A percentile compares a stretch with the other conserved stretches of the same genome.
These are phyloP conservation scores for Caranx melampygus DNA, from an alignment of 2,113 vertebrate genomes.

Conservation along the genomic window DNA sequence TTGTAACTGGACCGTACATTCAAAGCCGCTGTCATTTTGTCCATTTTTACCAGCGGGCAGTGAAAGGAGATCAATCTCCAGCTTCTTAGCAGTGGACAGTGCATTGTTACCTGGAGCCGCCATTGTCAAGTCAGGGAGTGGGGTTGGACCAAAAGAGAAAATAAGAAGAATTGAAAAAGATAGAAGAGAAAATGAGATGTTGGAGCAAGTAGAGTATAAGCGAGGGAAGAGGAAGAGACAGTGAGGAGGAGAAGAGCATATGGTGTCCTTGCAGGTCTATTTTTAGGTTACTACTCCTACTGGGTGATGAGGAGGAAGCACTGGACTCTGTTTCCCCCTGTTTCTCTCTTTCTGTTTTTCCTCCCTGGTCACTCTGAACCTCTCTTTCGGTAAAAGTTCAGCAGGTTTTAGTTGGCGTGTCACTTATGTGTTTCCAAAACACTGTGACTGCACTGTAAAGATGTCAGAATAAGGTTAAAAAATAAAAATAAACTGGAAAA, in stretches of 20 bases:
- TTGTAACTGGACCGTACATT: conserved; percentile 23
- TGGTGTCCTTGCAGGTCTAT: conserved; percentile 78
- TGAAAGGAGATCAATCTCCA: conserved; percentile 32
- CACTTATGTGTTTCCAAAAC: conserved; percentile 17
- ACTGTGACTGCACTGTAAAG: not conserved
- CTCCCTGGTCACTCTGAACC: conserved; percentile 20
- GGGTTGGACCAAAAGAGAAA: not conserved
- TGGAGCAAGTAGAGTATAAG: conserved; percentile 16
- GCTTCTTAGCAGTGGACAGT: not conserved
- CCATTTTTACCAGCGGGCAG: not conserved
- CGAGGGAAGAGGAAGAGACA: conserved; percentile 27
- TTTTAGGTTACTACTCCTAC: conserved; percentile 73
- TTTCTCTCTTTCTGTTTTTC: conserved; percentile 39
- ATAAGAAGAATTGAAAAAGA: not conserved
- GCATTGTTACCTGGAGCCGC: conserved; percentile 25
- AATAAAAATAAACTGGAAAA: not conserved
- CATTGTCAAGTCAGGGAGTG: not conserved
- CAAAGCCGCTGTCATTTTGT: conserved; percentile 30
- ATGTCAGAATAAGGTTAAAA: conserved; percentile 14
- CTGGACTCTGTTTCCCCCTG: conserved; percentile 29
- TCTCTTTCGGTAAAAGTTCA: conserved; percentile 31
- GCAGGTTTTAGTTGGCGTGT: conserved; percentile 28
- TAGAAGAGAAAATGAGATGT: not conserved
- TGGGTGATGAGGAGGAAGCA: conserved; percentile 62
- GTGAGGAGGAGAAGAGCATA: conserved; percentile 60